Evolutionary conservation across 2,888 invertebrate genomes (phyloP), one percentile per base, ranked within the genome.

Genomic region (Philereme vetulata): DNA sequence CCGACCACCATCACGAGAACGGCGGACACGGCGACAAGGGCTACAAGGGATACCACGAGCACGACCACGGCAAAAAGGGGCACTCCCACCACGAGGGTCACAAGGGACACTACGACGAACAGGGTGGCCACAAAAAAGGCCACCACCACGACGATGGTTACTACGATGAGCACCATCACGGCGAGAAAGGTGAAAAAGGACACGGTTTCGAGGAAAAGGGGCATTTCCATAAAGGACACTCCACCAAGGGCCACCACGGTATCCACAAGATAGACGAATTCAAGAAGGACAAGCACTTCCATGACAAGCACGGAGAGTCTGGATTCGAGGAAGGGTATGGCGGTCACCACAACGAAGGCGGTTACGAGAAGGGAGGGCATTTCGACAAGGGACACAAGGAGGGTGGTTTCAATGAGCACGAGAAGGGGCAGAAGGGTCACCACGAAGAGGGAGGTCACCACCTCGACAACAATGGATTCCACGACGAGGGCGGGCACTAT

Each of bases 261-360:
- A 93, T 97, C 4, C 96, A 97, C 88, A 97, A 97, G 81, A 81
- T 96, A 81, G 96, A 97, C 83, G 97, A 97, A 84, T 96, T 94
- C 86, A 96, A 96, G 80, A 97, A 97, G 82, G 95, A 97, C 75
- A 96, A 97, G 74, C 96, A 97, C 81, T 97, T 96, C 94, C 96
- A 95, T 81, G 97, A 97, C 73, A 96, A 97, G 80, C 95, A 96
- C 75, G 96, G 97, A 69, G 96, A 96, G 70, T 95, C 95, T 57
- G 96, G 96, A 1, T 95, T 96, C 71, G 96, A 96, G 83, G 95
- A 96, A 79, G 95, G 95, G 66, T 95, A 97, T 76, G 96, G 96
- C 52, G 95, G 94, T 45, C 94, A 95, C 82, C 95, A 96, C 76
- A 94, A 96, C 73, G 95, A 95, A 78, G 95, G 95, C 66, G 95